Conservation (phyloP, 2,888 invertebrate genomes). For the Ernsta delagoae region DNA sequence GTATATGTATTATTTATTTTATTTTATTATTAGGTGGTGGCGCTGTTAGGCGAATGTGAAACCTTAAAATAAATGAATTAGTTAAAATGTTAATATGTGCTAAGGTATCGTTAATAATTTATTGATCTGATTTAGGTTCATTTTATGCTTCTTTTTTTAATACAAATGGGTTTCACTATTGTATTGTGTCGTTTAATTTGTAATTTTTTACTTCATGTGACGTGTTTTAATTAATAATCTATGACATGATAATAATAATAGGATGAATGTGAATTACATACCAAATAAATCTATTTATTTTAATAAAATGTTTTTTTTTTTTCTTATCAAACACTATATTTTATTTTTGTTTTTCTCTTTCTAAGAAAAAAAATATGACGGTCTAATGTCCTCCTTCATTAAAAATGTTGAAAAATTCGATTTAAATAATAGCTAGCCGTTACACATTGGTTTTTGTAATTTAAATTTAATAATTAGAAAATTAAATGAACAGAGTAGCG, state of each 20-base stretch:
- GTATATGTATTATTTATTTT: background rate
- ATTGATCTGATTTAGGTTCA: slow-evolving; percentile 34
- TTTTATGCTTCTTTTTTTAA: slow-evolving; percentile 24
- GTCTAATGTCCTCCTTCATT: no score
- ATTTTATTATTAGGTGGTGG: slow-evolving; percentile 56
- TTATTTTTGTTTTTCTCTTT: no score
- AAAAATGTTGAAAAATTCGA: no score
- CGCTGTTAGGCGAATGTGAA: slow-evolving; percentile 60
- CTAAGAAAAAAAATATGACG: no score
- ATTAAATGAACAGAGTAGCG: no score
- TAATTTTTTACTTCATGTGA: background rate
- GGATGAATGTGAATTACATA: slow-evolving; percentile 26
- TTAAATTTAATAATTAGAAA: no score
- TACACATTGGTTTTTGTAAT: no score
- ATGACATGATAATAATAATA: no score
- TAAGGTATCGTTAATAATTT: slow-evolving; percentile 40
- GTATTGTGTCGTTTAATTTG: background rate
- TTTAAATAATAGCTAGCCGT: no score
- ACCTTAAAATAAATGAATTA: slow-evolving; percentile 40
- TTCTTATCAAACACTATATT: background rate
- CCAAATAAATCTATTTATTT: slow-evolving; percentile 37
- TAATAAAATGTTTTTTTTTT: slow-evolving; percentile 16
- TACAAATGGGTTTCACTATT: background rate
- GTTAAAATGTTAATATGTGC: slow-evolving; percentile 40
- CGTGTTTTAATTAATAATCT: background rate